Percentiles rank a stretch among this genome's conserved stretches.
Conservation (phyloP, 1,140 invertebrate species). For the Drosophila lowei region DNA sequence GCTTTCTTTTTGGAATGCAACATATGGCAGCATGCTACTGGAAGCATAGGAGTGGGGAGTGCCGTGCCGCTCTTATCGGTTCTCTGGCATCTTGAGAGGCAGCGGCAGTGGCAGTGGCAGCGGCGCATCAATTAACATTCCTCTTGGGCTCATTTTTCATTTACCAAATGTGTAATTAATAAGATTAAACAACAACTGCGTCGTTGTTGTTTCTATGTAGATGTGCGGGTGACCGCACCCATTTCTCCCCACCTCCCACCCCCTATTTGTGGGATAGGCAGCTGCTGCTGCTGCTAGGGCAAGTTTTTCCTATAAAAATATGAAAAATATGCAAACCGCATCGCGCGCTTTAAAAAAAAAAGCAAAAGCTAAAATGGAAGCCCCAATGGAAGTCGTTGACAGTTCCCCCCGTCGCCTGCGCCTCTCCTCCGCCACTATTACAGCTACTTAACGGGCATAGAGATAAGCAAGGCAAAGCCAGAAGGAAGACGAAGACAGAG, state of each 20-base stretch:
- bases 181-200: conserved; percentile 80
- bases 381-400: conserved; percentile 56
- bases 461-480: conserved; percentile 42
- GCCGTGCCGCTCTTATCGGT: conserved; percentile 28
- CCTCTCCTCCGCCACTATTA: conserved; percentile 38
- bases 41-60: conserved; percentile 14
- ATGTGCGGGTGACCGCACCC: conserved; percentile 71
- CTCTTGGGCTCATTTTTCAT: conserved; percentile 61
- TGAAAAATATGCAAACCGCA: conserved; percentile 79
- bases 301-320: conserved; percentile 54
- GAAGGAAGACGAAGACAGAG: conserved; percentile 3
- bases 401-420: conserved; percentile 15
- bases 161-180: conserved; percentile 76
- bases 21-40: conserved; percentile 65
- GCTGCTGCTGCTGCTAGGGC: neutral
- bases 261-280: conserved; percentile 1
- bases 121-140: conserved; percentile 73
- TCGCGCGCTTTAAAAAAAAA: conserved; percentile 63
- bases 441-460: conserved; percentile 57
- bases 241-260: conserved; percentile 42
- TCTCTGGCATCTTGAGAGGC: conserved; percentile 47
- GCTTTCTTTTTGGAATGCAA: conserved; percentile 57
- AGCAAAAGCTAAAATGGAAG: conserved; percentile 59
- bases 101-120: no score
- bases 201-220: conserved; percentile 23